Percentiles rank a stretch among this genome's conserved stretches.
Evolutionary conservation across 2,797 vertebrate species (phyloP).

Genomic region (Tenualosa ilisha): DNA sequence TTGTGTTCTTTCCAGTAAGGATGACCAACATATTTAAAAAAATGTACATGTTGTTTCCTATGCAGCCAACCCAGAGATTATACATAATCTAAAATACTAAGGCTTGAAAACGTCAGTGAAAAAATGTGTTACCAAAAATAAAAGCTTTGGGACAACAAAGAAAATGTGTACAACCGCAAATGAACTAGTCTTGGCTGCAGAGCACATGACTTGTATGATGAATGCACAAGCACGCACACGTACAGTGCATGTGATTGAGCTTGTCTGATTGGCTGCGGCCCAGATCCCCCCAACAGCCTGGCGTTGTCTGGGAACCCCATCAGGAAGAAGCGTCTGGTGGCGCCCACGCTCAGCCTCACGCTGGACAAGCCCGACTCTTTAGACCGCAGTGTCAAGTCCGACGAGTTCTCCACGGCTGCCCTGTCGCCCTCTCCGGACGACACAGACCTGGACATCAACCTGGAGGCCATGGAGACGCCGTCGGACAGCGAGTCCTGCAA

Average conservation of each 20-base stretch:
- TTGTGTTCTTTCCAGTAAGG: neutral
- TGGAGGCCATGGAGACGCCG: slow-evolving; percentile 83
- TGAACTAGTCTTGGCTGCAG: neutral
- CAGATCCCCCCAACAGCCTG: slow-evolving; percentile 70
- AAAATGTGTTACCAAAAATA: neutral
- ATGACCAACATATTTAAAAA: neutral
- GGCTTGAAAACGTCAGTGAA: neutral
- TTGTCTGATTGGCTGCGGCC: neutral
- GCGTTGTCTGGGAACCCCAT: slow-evolving; percentile 66
- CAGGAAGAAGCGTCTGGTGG: slow-evolving; percentile 76
- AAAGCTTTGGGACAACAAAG: neutral
- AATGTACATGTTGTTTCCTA: neutral
- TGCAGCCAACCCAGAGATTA: neutral
- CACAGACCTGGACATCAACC: slow-evolving; percentile 73
- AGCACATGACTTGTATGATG: slow-evolving; percentile 15
- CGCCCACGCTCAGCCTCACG: slow-evolving; percentile 68
- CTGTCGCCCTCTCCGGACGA: slow-evolving; percentile 49
- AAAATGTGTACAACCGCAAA: neutral
- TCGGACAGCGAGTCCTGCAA: slow-evolving; percentile 80
- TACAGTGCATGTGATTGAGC: slow-evolving; percentile 16
- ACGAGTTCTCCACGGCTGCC: slow-evolving; percentile 51
- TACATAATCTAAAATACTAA: neutral
- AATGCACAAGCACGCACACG: neutral
- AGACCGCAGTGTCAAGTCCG: slow-evolving; percentile 48
- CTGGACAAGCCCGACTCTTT: slow-evolving; percentile 59